phyloP scores from a whole-genome alignment of 64 coral and sea anemone species.

The Orbicella faveolata region DNA sequence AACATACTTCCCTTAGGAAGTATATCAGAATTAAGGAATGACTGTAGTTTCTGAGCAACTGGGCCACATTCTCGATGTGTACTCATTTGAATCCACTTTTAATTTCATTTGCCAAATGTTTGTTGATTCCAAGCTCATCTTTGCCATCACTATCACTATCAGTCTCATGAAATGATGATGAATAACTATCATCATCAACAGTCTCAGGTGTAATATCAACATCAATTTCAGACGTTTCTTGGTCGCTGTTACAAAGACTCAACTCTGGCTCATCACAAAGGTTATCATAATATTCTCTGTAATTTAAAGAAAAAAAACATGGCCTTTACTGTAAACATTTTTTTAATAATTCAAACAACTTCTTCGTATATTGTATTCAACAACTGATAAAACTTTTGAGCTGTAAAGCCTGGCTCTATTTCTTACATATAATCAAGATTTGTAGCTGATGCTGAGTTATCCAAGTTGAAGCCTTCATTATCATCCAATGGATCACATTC shows the following conservation, averaged over 20 bases:
- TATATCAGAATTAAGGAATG: constrained; percentile 57
- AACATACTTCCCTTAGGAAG: constrained; percentile 59
- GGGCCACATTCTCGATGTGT: constrained; percentile 58
- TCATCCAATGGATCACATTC: constrained; percentile 48
- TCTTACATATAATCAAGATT: constrained; percentile 62
- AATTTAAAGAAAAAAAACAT: constrained; percentile 33
- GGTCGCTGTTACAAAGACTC: constrained; percentile 50
- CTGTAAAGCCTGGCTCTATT: too few species aligned
- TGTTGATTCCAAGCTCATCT: constrained; percentile 62
- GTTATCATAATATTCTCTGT: constrained; percentile 56
- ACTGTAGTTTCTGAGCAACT: constrained; percentile 45
- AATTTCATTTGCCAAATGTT: constrained; percentile 72
- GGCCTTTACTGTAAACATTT: constrained; percentile 36
- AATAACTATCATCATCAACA: constrained; percentile 70
- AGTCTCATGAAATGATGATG: constrained; percentile 64
- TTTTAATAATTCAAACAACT: constrained; percentile 47
- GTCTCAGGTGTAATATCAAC: constrained; percentile 57
- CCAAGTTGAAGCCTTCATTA: constrained; percentile 55
- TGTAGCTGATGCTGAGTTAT: constrained; percentile 69
- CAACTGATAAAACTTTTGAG: too few species aligned
- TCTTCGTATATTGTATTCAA: not conserved
- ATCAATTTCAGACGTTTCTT: constrained; percentile 40
- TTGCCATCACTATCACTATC: constrained; percentile 49
- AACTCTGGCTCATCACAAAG: constrained; percentile 58
- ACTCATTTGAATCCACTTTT: constrained; percentile 58